These are phyloP conservation scores for Pelodytes ibericus DNA, from an alignment of 2,797 vertebrate species.

Conservation along the genomic window DNA sequence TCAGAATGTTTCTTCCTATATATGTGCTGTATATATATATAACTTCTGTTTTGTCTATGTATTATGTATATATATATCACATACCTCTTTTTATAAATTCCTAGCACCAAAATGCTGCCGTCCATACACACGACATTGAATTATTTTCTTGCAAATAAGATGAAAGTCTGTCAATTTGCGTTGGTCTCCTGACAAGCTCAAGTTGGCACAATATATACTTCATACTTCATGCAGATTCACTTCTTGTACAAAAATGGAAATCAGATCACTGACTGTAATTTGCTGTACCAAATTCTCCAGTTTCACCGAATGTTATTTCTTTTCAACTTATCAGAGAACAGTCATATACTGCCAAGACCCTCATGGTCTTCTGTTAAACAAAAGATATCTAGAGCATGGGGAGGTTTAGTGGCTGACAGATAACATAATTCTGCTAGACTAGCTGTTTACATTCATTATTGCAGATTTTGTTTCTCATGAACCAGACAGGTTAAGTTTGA, in stretches of 20 bases:
- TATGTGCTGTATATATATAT: too few species aligned
- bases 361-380: neutral
- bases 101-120: too few species aligned
- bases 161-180: neutral
- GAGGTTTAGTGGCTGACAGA: conserved; percentile 20
- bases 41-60: too few species aligned
- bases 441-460: conserved; percentile 16
- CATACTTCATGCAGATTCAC: conserved; percentile 5
- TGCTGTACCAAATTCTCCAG: conserved; percentile 14
- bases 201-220: neutral
- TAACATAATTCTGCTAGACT: conserved; percentile 26
- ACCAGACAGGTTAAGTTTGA: conserved; percentile 61
- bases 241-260: conserved; percentile 4
- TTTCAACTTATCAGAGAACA: conserved; percentile 26
- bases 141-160: too few species aligned
- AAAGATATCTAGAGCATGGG: neutral
- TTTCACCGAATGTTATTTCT: conserved; percentile 29
- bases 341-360: neutral
- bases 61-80: too few species aligned
- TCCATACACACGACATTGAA: too few species aligned
- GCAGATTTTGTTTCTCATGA: conserved; percentile 40
- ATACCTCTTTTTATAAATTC: too few species aligned
- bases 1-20: too few species aligned
- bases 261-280: conserved; percentile 15
- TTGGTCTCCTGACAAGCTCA: neutral